These are phyloP conservation scores for Rhinoderma darwinii DNA, from an alignment of 2,113 vertebrate genomes.

Conservation along the genomic window DNA sequence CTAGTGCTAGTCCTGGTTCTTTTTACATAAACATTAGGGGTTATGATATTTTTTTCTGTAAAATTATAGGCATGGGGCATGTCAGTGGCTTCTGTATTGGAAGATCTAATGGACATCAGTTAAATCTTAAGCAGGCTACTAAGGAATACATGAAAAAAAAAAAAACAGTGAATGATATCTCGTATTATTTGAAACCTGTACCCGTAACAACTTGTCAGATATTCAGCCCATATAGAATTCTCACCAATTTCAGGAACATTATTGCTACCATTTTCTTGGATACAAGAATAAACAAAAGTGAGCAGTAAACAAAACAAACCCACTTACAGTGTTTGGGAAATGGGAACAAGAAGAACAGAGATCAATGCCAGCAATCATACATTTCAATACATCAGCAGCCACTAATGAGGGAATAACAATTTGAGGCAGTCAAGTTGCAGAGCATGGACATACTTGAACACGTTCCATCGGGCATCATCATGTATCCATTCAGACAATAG, in stretches of 20 bases:
- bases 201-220: no score
- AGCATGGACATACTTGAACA: slow-evolving; percentile 86
- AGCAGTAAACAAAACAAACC: not conserved
- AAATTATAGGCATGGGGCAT: no score
- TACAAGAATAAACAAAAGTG: not conserved
- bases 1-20: no score
- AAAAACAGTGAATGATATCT: not conserved
- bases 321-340: not conserved
- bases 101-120: no score
- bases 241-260: not conserved
- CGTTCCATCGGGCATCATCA: slow-evolving; percentile 91
- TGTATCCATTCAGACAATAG: slow-evolving; percentile 94
- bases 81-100: no score
- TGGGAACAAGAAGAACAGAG: slow-evolving; percentile 9
- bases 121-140: not conserved
- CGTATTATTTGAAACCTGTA: not conserved
- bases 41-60: no score
- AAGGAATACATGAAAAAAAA: not conserved
- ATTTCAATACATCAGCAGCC: not conserved
- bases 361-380: not conserved
- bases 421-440: slow-evolving; percentile 17
- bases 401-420: slow-evolving; percentile 23
- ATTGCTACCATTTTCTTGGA: not conserved
- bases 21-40: no score
- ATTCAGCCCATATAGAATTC: no score